Evolutionary conservation across 2,888 invertebrate genomes (phyloP), one percentile per base, ranked within the genome.

Genomic region (Elegia similella): DNA sequence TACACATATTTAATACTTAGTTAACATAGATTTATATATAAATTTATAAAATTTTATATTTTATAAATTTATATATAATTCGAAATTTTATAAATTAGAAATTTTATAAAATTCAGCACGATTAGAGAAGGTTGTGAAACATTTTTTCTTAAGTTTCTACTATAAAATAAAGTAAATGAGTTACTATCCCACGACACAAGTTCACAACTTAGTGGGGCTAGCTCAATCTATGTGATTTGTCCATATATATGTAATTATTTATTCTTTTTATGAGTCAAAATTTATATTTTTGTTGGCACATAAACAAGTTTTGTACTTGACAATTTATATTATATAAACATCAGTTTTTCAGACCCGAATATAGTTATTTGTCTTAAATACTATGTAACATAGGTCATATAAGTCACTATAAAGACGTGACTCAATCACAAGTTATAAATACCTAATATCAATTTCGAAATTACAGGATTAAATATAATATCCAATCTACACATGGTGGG

Each of bases 301-400:
- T 34, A 10, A 17, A 10, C 50, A 50, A 50, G 50, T 34, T 50
- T 50, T 50, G 50, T 50, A 50, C 50, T 50, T 50, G 50, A 12
- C 12, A 50, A 17, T 7, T 47, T 29, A 46, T 23, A 23, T 2
- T 46, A 1, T 34, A 23, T 50, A 34, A 17, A 15, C 7, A 48
- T 50, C 16, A 38, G 7, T 47, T n/a, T 46, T n/a, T 47, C 30
- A 50, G 34, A 50, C 50, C 50, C 48, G 16, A 50, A 38, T n/a
- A 17, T 50, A 16, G 13, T 32, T 50, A 50, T 50, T 50, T 50
- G 48, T 32, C 38, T 17, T 50, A 17, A 15, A 1, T 50, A 34
- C 12, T 23, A 44, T 2, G 0, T 38, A 12, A 38, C n/a, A 38
- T 38, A 12, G n/a, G 34, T 3, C 10, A 10, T 10, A 38, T 2